These are phyloP conservation scores for Phyllostomus discolor DNA, from an alignment of 2,113 vertebrate genomes.

Conservation along the genomic window DNA sequence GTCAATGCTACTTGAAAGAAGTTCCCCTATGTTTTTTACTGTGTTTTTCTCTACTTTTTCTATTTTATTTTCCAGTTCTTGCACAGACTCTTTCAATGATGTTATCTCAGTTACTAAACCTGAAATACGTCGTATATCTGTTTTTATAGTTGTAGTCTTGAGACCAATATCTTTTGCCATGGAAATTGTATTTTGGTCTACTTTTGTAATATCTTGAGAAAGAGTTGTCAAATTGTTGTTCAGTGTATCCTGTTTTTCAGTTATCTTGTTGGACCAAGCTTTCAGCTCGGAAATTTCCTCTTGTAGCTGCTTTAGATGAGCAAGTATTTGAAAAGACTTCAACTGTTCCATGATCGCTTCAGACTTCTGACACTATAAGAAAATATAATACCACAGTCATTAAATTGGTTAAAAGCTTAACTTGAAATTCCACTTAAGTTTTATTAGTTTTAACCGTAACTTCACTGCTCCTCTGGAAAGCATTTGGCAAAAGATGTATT, in stretches of 20 bases:
- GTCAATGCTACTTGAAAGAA: conserved; percentile 90
- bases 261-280: conserved; percentile 79
- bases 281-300: conserved; percentile 82
- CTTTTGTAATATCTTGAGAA: conserved; percentile 79
- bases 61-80: conserved; percentile 84
- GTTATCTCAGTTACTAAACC: conserved; percentile 88
- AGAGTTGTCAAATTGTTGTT: conserved; percentile 83
- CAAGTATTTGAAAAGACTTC: conserved; percentile 76
- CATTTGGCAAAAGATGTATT: neutral
- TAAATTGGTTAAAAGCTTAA: conserved; percentile 37
- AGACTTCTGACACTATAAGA: conserved; percentile 86
- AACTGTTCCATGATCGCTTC: conserved; percentile 80
- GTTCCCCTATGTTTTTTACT: conserved; percentile 86
- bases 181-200: conserved; percentile 82
- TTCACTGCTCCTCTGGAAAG: conserved; percentile 15
- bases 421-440: conserved; percentile 27
- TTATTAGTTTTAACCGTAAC: conserved; percentile 15
- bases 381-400: conserved; percentile 69
- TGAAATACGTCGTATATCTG: conserved; percentile 92
- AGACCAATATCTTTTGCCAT: conserved; percentile 81
- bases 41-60: conserved; percentile 84
- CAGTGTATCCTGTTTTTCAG: conserved; percentile 78
- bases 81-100: conserved; percentile 82
- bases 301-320: conserved; percentile 82
- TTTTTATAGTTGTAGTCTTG: conserved; percentile 87